A percentile compares a stretch with the other conserved stretches of the same genome.
phyloP scores from a whole-genome alignment of 2,113 vertebrate genomes.

The Phrynosoma blainvillii region DNA sequence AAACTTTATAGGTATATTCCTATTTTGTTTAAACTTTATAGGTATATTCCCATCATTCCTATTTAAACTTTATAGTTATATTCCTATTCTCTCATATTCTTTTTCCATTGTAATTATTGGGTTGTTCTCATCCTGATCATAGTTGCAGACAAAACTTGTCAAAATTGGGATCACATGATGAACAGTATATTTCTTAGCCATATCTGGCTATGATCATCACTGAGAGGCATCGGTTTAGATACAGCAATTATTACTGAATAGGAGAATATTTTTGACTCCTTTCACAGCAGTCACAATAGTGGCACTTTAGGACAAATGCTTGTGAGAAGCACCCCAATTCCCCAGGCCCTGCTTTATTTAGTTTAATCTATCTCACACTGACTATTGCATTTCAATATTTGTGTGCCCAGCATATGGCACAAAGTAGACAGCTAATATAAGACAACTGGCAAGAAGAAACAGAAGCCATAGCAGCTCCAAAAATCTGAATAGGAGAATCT shows the following conservation, averaged over 20 bases:
- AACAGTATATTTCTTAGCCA: background rate
- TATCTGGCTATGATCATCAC: background rate
- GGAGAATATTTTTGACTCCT: background rate
- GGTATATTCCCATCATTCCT: background rate
- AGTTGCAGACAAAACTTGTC: background rate
- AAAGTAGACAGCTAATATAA: background rate
- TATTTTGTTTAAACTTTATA: background rate
- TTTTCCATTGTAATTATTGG: background rate
- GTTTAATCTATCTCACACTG: background rate
- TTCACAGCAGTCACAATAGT: background rate
- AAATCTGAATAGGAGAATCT: background rate
- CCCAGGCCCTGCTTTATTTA: background rate
- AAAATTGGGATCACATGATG: background rate
- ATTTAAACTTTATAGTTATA: background rate
- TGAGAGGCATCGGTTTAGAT: background rate
- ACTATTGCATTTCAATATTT: background rate
- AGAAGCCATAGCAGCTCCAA: background rate
- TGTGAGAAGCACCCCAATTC: too few relatives aligned
- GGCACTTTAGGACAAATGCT: too few relatives aligned
- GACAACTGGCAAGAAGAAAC: background rate
- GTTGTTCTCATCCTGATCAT: too few relatives aligned
- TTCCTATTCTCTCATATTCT: background rate
- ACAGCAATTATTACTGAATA: background rate
- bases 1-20: background rate
- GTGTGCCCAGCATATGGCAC: background rate